phyloP scores from a whole-genome alignment of 2,797 vertebrate species.

The Sebastes minor region DNA sequence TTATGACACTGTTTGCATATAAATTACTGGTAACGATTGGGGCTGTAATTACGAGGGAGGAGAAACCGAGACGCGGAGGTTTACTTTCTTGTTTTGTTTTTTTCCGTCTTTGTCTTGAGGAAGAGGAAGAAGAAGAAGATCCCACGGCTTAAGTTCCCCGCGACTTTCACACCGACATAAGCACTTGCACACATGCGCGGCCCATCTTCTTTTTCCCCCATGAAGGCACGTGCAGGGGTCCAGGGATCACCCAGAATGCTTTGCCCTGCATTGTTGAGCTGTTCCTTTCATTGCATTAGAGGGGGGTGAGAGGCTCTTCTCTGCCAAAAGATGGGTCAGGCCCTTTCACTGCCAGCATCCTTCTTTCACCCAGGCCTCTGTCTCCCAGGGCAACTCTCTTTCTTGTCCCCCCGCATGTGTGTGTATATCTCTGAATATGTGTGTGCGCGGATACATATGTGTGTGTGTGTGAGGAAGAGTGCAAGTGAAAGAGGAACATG shows the following conservation, averaged over 20 bases:
- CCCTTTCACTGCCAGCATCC: conserved; percentile 81
- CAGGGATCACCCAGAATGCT: conserved; percentile 83
- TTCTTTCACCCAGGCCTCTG: conserved; percentile 81
- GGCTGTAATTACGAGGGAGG: conserved; percentile 50
- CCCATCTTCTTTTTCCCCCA: conserved; percentile 42
- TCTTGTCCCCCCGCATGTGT: conserved; percentile 62
- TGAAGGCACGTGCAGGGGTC: conserved; percentile 82
- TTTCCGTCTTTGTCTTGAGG: conserved; percentile 23
- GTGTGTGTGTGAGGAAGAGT: conserved; percentile 29
- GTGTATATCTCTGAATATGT: not conserved
- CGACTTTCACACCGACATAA: conserved; percentile 22
- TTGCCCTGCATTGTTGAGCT: conserved; percentile 76
- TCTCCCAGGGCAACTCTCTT: conserved; percentile 80
- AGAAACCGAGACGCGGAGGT: conserved; percentile 3
- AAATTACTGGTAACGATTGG: conserved; percentile 42
- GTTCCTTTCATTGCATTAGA: conserved; percentile 76
- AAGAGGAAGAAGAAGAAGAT: conserved; percentile 34
- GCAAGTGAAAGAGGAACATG: conserved; percentile 73
- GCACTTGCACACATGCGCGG: conserved; percentile 40
- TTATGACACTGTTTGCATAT: conserved; percentile 66
- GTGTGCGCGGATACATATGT: conserved; percentile 7
- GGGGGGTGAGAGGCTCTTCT: conserved; percentile 68
- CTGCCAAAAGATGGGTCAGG: conserved; percentile 83
- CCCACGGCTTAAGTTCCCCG: conserved; percentile 58
- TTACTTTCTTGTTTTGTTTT: not conserved